These are phyloP conservation scores for Sitophilus oryzae DNA, from an alignment of 1,140 invertebrate species.

Conservation along the genomic window DNA sequence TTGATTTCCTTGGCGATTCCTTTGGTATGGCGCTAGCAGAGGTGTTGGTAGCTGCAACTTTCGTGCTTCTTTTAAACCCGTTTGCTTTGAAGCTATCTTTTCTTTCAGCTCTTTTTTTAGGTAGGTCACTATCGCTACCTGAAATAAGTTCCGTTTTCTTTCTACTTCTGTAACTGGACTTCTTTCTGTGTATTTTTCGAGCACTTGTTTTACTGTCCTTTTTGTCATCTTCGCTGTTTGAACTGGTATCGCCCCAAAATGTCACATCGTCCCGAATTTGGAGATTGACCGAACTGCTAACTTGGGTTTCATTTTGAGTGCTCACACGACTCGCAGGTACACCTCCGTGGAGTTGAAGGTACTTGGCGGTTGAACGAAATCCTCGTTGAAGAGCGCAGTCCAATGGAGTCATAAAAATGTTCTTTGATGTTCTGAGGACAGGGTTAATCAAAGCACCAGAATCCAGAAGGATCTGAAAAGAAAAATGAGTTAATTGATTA, in stretches of 20 bases:
- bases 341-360: conserved; percentile 85
- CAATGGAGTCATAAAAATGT: conserved; percentile 77
- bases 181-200: conserved; percentile 28
- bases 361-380: conserved; percentile 84
- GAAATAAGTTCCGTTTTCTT: conserved; percentile 27
- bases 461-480: conserved; percentile 64
- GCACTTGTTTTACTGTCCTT: conserved; percentile 16
- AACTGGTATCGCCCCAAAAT: conserved; percentile 34
- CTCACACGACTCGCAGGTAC: conserved; percentile 64
- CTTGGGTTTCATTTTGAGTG: conserved; percentile 7
- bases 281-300: conserved; percentile 27
- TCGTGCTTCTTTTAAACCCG: conserved; percentile 15
- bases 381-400: conserved; percentile 84
- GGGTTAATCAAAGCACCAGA: conserved; percentile 75
- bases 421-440: conserved; percentile 74
- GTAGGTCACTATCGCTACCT: conserved; percentile 26
- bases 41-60: conserved; percentile 13
- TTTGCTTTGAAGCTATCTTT: conserved; percentile 10
- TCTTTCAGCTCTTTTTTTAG: conserved; percentile 11
- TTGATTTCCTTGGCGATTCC: conserved; percentile 12
- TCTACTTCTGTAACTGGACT: conserved; percentile 29
- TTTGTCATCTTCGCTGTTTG: conserved; percentile 35
- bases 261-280: conserved; percentile 38
- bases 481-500: background rate
- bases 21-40: conserved; percentile 13